Evolutionary conservation across 2,888 invertebrate genomes (phyloP).

Genomic region (Dexiosoma caninum): DNA sequence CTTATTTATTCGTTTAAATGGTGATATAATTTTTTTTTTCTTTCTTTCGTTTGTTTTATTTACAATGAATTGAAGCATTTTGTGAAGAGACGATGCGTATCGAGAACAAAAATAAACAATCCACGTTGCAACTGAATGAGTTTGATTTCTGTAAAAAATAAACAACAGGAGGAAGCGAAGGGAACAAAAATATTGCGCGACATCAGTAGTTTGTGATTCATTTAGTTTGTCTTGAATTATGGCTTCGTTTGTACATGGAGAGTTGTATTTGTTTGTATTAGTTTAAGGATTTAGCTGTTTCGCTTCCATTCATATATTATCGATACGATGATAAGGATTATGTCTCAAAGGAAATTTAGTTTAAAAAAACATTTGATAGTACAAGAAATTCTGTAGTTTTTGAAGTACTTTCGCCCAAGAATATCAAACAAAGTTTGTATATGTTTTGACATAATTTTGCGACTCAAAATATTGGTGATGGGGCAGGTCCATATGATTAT

Average conservation of each 20-base stretch:
- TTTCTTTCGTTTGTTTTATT: conserved; percentile 21
- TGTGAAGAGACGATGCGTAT: conserved; percentile 55
- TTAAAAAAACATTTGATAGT: too few species aligned
- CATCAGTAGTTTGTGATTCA: conserved; percentile 56
- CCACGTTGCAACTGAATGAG: conserved; percentile 50
- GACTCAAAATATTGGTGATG: too few species aligned
- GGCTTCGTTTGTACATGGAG: neutral
- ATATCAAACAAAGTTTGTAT: too few species aligned
- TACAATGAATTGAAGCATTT: conserved; percentile 52
- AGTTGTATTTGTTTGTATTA: conserved; percentile 9
- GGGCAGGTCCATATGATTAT: too few species aligned
- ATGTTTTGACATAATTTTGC: too few species aligned
- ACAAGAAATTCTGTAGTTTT: too few species aligned
- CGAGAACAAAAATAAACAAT: conserved; percentile 40
- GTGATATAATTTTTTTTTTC: conserved; percentile 5
- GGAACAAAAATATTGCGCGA: conserved; percentile 36
- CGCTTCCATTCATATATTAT: neutral
- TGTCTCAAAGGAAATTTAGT: too few species aligned
- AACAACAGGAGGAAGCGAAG: conserved; percentile 11
- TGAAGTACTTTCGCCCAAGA: too few species aligned
- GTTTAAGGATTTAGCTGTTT: conserved; percentile 15
- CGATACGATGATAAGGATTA: too few species aligned
- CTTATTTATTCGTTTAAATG: conserved; percentile 41
- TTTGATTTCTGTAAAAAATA: conserved; percentile 33
- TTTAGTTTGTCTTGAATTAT: conserved; percentile 44